A percentile compares a stretch with the other conserved stretches of the same genome.
Conservation (phyloP, 2,113 vertebrate genomes). For the Nettapus auritus region DNA sequence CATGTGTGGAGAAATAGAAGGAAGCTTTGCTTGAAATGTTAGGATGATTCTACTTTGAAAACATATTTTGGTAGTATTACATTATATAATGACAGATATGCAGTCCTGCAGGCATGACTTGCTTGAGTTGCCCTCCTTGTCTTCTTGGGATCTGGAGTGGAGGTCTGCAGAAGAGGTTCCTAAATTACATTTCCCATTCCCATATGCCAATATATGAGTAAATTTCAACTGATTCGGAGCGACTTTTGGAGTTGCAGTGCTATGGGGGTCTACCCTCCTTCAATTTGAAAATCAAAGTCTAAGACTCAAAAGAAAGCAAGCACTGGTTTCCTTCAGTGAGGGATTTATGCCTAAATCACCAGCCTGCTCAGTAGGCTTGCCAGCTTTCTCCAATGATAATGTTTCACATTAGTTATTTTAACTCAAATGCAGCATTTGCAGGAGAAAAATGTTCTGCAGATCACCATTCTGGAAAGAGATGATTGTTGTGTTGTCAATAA, state of each 20-base stretch:
- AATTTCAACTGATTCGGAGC: background rate
- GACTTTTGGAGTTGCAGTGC: background rate
- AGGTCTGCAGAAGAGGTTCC: background rate
- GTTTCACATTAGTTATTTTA: conserved; percentile 4
- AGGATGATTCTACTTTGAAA: background rate
- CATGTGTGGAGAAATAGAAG: background rate
- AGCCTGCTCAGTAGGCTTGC: conserved; percentile 8
- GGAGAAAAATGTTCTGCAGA: conserved; percentile 32
- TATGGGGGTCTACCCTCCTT: background rate
- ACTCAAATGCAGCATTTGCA: background rate
- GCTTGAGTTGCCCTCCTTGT: background rate
- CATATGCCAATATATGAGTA: background rate
- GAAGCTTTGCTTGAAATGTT: background rate
- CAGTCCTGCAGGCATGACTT: background rate
- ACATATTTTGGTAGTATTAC: background rate
- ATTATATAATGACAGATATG: background rate
- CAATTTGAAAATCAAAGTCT: background rate
- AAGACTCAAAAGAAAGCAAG: background rate
- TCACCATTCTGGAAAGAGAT: conserved; percentile 32
- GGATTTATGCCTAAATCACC: background rate
- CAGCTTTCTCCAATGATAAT: background rate
- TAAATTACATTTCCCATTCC: background rate
- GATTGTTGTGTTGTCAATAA: conserved; percentile 55
- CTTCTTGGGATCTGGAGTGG: background rate
- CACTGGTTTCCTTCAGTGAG: background rate